phyloP scores from a whole-genome alignment of 2,113 vertebrate genomes.

The Pungitius pungitius region DNA sequence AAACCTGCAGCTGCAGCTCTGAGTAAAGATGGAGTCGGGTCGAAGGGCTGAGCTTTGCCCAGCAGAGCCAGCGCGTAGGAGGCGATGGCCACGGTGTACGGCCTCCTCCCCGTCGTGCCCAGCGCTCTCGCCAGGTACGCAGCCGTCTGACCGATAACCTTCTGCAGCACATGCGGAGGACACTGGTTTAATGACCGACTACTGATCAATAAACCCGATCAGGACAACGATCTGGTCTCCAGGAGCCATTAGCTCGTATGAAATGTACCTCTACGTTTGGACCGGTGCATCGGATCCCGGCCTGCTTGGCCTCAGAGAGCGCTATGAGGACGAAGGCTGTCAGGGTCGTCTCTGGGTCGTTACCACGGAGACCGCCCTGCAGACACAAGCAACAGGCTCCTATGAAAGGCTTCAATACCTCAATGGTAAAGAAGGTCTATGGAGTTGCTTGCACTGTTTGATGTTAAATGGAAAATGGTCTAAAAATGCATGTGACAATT shows the following conservation, averaged over 20 bases:
- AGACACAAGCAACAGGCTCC: background rate
- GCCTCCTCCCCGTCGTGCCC: slow-evolving; percentile 47
- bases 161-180: background rate
- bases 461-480: background rate
- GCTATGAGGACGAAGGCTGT: slow-evolving; percentile 89
- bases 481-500: background rate
- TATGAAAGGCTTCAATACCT: background rate
- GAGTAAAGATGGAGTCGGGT: slow-evolving; percentile 38
- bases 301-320: slow-evolving; percentile 77
- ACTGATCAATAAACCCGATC: background rate
- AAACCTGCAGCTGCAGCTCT: slow-evolving; percentile 58
- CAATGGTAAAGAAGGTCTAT: no score
- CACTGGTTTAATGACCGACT: background rate
- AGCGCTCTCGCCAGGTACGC: slow-evolving; percentile 72
- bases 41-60: accelerated
- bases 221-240: no score
- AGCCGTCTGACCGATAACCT: slow-evolving; percentile 38
- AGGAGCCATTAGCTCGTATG: background rate
- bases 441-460: no score
- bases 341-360: slow-evolving; percentile 80
- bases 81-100: slow-evolving; percentile 87
- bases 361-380: slow-evolving; percentile 82
- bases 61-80: slow-evolving; percentile 85
- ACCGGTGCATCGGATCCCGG: slow-evolving; percentile 68
- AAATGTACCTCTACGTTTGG: slow-evolving; percentile 38